Evolutionary conservation across 2,888 invertebrate species (phyloP).

Genomic region (Coelogynopora nodosa): DNA sequence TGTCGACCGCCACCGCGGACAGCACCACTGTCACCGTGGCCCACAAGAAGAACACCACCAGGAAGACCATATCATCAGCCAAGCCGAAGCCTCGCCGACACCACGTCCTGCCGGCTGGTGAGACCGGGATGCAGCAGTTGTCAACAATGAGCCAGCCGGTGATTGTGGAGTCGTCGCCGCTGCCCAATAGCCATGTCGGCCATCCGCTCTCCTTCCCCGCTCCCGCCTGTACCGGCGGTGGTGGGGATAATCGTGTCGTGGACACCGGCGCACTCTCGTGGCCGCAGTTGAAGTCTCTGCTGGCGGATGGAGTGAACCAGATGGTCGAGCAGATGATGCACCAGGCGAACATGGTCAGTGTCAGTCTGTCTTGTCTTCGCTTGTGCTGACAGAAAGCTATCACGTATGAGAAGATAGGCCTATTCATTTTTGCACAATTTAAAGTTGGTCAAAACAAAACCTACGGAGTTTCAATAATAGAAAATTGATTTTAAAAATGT

Average conservation of each 20-base stretch:
- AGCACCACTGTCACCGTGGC: not conserved
- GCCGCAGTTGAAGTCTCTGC: not conserved
- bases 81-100: not conserved
- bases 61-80: not conserved
- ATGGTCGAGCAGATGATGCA: not conserved
- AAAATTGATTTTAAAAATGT: no score
- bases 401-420: no score
- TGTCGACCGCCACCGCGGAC: not conserved
- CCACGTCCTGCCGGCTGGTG: no score
- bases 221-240: no score
- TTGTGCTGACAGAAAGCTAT: no score
- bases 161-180: not conserved
- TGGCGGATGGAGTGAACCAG: not conserved
- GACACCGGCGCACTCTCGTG: no score
- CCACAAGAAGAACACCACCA: not conserved
- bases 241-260: no score
- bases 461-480: no score
- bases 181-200: not conserved
- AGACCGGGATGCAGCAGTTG: not conserved
- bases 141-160: not conserved
- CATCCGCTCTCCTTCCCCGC: no score
- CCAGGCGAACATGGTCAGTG: not conserved
- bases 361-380: not conserved
- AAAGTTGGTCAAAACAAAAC: no score
- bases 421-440: no score